Conservation (phyloP, 2,888 invertebrate species). For the Gymnoscelis rufifasciata region DNA sequence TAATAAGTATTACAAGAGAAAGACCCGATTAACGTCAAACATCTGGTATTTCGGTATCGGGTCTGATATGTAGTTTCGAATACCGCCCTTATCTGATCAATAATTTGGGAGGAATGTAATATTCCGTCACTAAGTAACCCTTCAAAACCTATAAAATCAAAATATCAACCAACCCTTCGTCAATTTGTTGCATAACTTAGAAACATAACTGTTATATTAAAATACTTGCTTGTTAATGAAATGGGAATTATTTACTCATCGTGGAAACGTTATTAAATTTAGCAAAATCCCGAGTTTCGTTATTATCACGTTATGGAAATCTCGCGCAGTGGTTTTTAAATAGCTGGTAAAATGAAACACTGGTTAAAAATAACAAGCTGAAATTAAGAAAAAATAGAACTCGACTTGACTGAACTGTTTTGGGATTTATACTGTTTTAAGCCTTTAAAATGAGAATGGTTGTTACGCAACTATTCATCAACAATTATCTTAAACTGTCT, state of each 20-base stretch:
- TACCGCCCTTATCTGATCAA: background rate
- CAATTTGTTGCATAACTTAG: slow-evolving; percentile 15
- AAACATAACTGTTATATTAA: slow-evolving; percentile 15
- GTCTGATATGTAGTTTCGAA: too few species aligned
- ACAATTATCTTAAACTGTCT: too few species aligned
- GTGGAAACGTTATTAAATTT: slow-evolving; percentile 17
- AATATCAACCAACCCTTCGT: slow-evolving; percentile 10
- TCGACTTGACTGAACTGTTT: too few species aligned
- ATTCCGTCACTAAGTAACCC: slow-evolving; percentile 6
- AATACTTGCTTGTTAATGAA: slow-evolving; percentile 20
- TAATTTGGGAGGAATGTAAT: slow-evolving; percentile 7
- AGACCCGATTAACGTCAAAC: too few species aligned
- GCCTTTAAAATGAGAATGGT: too few species aligned
- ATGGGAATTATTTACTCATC: slow-evolving; percentile 14
- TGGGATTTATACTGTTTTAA: too few species aligned
- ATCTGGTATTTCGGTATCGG: too few species aligned
- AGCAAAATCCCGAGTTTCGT: slow-evolving; percentile 17
- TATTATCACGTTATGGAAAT: slow-evolving; percentile 19
- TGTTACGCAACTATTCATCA: too few species aligned
- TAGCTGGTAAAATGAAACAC: slow-evolving; percentile 3
- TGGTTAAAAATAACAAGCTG: too few species aligned
- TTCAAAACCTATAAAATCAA: slow-evolving; percentile 8
- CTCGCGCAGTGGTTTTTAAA: slow-evolving; percentile 1
- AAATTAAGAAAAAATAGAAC: too few species aligned
- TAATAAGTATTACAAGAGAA: too few species aligned